Conservation (phyloP, 2,888 invertebrate genomes). For the Monopis laevigella region DNA sequence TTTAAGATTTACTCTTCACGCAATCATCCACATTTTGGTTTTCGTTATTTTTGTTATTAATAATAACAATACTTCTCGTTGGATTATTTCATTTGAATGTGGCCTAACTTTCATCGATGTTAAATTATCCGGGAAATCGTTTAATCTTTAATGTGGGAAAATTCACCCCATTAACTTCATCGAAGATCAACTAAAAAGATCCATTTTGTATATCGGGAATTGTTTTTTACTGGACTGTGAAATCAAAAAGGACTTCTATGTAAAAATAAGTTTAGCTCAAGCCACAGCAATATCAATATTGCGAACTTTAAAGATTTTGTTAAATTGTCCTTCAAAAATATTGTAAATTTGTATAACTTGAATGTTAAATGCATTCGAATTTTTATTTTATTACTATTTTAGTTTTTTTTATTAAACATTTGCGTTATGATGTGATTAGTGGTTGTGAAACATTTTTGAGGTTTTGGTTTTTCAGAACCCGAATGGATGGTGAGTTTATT, state of each 20-base stretch:
- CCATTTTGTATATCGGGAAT: slow-evolving; percentile 44
- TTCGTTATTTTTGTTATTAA: slow-evolving; percentile 21
- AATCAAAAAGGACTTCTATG: slow-evolving; percentile 26
- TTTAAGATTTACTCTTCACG: slow-evolving; percentile 23
- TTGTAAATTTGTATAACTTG: slow-evolving; percentile 11
- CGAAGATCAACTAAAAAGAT: slow-evolving; percentile 50
- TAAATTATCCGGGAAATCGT: not conserved
- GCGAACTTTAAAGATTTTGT: slow-evolving; percentile 34
- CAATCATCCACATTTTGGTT: slow-evolving; percentile 47
- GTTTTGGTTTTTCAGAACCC: slow-evolving; percentile 38
- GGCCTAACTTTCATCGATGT: slow-evolving; percentile 43
- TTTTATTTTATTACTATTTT: no score
- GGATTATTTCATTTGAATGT: slow-evolving; percentile 34
- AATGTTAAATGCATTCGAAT: not conserved
- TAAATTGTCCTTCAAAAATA: slow-evolving; percentile 4
- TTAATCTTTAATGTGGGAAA: not conserved
- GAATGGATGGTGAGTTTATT: slow-evolving; percentile 55
- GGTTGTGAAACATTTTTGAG: slow-evolving; percentile 3
- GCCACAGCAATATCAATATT: slow-evolving; percentile 21
- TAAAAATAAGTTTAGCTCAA: slow-evolving; percentile 27
- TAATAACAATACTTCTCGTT: slow-evolving; percentile 29
- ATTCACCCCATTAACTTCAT: slow-evolving; percentile 21
- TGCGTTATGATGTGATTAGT: slow-evolving; percentile 10
- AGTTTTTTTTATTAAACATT: no score
- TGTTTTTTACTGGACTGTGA: slow-evolving; percentile 40